These are phyloP conservation scores for Pogonognathellus flavescens DNA, from an alignment of 1,140 invertebrate genomes.

Conservation along the genomic window DNA sequence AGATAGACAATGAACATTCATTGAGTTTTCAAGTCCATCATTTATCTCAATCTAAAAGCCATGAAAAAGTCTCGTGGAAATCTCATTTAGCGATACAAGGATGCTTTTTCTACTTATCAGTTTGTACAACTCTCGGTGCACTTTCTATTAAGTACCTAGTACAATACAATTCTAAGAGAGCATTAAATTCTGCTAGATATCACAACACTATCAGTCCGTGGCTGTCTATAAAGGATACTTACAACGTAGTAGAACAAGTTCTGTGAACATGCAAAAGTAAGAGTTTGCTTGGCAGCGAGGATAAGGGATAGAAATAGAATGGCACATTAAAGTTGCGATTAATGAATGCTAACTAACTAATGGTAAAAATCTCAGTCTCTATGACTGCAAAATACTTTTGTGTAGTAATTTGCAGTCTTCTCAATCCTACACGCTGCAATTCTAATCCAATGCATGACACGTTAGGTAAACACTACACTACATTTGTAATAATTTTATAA, in stretches of 20 bases:
- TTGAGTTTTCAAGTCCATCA: slow-evolving; percentile 46
- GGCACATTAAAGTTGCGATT: slow-evolving; percentile 35
- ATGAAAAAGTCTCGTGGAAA: slow-evolving; percentile 39
- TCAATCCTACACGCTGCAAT: too few species aligned
- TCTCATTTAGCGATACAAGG: slow-evolving; percentile 39
- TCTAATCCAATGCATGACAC: too few species aligned
- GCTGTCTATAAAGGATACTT: background rate
- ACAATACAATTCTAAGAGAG: background rate
- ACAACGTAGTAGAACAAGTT: slow-evolving; percentile 7
- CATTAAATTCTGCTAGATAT: background rate
- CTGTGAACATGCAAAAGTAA: slow-evolving; percentile 11
- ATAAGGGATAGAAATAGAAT: slow-evolving; percentile 31
- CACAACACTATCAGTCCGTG: slow-evolving; percentile 4
- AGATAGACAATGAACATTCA: slow-evolving; percentile 14
- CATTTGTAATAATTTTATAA: too few species aligned
- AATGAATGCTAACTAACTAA: background rate
- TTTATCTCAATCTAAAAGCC: slow-evolving; percentile 28
- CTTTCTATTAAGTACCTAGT: slow-evolving; percentile 7
- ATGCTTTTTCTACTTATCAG: slow-evolving; percentile 39
- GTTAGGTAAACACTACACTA: too few species aligned
- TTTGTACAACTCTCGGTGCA: slow-evolving; percentile 32
- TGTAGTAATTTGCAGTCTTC: too few species aligned
- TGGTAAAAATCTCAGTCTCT: background rate
- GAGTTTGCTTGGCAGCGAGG: background rate
- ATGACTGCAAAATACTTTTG: background rate